phyloP scores from a whole-genome alignment of 35 echinoderm and acorn worm genomes.

The Nesometra sesokonis region DNA sequence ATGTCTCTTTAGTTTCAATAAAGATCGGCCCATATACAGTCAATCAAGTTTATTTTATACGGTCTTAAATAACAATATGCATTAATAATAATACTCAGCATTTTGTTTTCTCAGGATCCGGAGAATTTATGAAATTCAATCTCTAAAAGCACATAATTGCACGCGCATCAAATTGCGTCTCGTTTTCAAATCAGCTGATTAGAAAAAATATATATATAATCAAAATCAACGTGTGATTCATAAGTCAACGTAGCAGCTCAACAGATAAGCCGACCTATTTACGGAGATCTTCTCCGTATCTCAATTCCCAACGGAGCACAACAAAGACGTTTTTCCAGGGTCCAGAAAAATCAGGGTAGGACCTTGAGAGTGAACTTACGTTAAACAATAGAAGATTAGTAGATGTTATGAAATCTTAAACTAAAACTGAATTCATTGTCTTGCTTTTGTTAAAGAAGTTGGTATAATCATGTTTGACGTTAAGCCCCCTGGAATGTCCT shows the following conservation, averaged over 20 bases:
- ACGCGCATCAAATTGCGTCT: no score
- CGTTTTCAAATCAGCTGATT: no score
- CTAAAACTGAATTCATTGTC: neutral
- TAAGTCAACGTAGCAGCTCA: neutral
- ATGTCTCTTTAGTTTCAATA: no score
- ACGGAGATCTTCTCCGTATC: neutral
- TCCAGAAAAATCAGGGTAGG: neutral
- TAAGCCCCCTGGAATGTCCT: neutral
- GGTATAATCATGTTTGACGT: neutral
- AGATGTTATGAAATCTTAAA: neutral
- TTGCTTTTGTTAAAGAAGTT: neutral
- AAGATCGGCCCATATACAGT: no score
- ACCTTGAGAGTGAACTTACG: neutral
- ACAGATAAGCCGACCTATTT: neutral
- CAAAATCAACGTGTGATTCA: neutral
- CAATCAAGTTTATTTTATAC: no score
- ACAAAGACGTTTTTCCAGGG: neutral
- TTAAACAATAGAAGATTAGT: neutral
- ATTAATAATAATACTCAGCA: no score
- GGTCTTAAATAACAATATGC: no score
- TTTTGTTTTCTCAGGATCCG: no score
- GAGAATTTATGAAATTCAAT: no score
- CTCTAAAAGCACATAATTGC: no score
- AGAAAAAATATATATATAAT: no score
- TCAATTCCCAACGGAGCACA: neutral